Evolutionary conservation across 2,888 invertebrate species (phyloP).

Genomic region (Yponomeuta cagnagella): DNA sequence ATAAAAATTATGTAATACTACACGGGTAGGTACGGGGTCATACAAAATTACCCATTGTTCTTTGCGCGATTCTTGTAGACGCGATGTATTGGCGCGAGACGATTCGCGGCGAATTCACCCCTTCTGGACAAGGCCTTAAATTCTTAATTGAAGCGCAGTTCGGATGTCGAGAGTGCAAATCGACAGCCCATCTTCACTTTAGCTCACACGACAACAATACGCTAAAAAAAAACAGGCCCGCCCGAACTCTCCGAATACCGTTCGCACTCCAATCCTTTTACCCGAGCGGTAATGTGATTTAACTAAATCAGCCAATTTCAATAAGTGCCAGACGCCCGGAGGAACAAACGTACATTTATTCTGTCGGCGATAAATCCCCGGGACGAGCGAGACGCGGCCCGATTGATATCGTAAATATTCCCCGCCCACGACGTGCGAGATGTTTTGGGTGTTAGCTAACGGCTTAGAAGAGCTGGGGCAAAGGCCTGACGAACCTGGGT

Average conservation of each 20-base stretch:
- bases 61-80: too few species aligned
- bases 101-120: too few species aligned
- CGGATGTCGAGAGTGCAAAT: too few species aligned
- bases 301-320: slow-evolving; percentile 71
- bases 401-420: slow-evolving; percentile 46
- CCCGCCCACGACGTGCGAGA: slow-evolving; percentile 21
- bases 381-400: slow-evolving; percentile 11
- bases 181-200: too few species aligned
- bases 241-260: not conserved
- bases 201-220: too few species aligned
- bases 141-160: too few species aligned
- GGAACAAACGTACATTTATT: slow-evolving; percentile 66
- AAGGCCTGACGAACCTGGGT: too few species aligned
- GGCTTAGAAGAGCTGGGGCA: not conserved
- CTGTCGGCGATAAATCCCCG: slow-evolving; percentile 33
- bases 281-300: slow-evolving; percentile 48
- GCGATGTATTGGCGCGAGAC: too few species aligned
- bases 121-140: too few species aligned
- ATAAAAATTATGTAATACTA: too few species aligned
- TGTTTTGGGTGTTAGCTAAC: not conserved
- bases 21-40: too few species aligned
- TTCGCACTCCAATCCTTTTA: slow-evolving; percentile 47
- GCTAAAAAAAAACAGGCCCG: not conserved
- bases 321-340: slow-evolving; percentile 61
- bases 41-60: too few species aligned